These are phyloP conservation scores for Typhlomys cinereus DNA, from an alignment of 2,113 vertebrate species.

Conservation along the genomic window DNA sequence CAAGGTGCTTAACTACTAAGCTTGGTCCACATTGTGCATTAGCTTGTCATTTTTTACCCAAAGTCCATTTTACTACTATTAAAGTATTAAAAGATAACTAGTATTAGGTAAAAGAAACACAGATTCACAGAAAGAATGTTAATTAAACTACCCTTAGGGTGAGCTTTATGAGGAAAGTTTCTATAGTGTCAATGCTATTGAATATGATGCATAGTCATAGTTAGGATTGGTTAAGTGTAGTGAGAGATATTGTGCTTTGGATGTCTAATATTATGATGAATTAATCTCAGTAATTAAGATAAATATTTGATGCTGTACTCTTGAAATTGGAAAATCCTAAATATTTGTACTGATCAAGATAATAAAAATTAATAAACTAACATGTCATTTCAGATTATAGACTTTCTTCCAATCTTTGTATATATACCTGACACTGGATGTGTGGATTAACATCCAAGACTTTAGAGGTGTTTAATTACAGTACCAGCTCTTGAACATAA, in stretches of 20 bases:
- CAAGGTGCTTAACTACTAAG: too few relatives aligned
- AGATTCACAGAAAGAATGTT: too few relatives aligned
- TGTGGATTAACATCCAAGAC: not conserved
- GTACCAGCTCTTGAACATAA: not conserved
- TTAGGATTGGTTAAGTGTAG: not conserved
- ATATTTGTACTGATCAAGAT: not conserved
- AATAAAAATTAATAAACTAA: not conserved
- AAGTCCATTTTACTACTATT: too few relatives aligned
- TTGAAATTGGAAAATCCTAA: not conserved
- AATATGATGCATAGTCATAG: not conserved
- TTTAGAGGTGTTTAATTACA: not conserved
- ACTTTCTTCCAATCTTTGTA: too few relatives aligned
- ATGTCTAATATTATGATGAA: not conserved
- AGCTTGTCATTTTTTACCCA: too few relatives aligned
- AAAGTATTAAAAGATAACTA: too few relatives aligned
- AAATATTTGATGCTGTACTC: not conserved
- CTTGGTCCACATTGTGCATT: too few relatives aligned
- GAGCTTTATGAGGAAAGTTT: too few relatives aligned
- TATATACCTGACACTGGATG: not conserved
- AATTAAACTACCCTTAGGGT: too few relatives aligned
- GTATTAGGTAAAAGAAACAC: too few relatives aligned
- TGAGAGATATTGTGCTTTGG: not conserved
- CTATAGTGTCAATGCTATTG: not conserved
- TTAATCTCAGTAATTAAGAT: not conserved
- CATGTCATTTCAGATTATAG: not conserved